Base-by-base conservation (phyloP, 2,888 invertebrate genomes). In the Nomada lathburiana region DNA sequence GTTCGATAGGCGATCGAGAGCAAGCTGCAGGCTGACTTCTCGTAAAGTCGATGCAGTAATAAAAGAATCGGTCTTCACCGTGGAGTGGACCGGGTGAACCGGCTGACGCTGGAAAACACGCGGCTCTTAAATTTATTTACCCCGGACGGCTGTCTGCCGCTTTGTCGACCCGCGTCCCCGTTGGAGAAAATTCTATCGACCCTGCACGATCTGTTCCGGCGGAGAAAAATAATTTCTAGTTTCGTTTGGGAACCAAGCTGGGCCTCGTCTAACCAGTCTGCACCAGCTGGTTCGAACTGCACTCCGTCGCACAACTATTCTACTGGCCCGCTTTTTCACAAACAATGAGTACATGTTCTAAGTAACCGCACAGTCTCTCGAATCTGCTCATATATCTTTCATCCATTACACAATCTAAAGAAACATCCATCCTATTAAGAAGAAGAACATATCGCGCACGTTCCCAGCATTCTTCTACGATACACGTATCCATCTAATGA, bases 1-100 rank as follows among this genome's bases (percentile, higher is more conserved):
- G 86, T 84, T 86, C 82, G 79, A 86, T 86, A 76, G 82, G 67
- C 72, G 76, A 86, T 85, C 85, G 83, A 57, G 67, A 2, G 68
- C 70, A 50, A 76, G 64, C 74, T 29, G 70, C 42, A 11, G 75
- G 60, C 65, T 57, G 52, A 13, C 18, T 70, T 55, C 84, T 86
- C 86, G 84, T 86, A 86, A 86, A 86, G 36, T 71, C 79, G 69
- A n/a, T 20, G 20, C 44, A n/a, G 63, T 57, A 47, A 74, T 80
- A 86, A 80, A 83, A 84, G 74, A 72, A 82, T 82, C 81, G 76
- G 50, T 69, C 57, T 69, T 23, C 47, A 13, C 23, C 20, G 11
- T 29, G 23, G 62, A 53, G 76, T 44, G 83, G 65, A 59, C 53
- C 72, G 44, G 26, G 65, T 11, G 47, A 73, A 63, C 72, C 72